phyloP scores from a whole-genome alignment of 37 sponge, comb jelly and placozoan genomes.

The Geodia barretti region DNA sequence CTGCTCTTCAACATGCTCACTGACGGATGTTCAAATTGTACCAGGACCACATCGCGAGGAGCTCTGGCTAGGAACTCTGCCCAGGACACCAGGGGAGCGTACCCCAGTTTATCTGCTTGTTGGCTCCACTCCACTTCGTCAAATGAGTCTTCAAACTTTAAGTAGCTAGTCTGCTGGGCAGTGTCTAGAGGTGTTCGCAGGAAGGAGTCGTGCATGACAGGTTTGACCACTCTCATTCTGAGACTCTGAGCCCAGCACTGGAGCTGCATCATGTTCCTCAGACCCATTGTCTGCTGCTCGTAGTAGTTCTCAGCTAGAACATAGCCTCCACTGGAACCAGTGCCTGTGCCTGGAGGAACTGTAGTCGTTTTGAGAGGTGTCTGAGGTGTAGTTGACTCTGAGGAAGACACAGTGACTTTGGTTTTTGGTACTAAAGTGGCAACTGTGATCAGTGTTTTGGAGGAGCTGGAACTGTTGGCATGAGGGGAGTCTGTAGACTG shows the following conservation, averaged over 20 bases:
- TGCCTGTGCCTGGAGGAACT: too few relatives aligned
- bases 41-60: conserved; percentile 30
- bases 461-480: too few relatives aligned
- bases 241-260: conserved; percentile 51
- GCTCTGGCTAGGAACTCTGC: conserved; percentile 12
- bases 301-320: conserved; percentile 33
- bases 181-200: conserved; percentile 20
- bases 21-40: conserved; percentile 13
- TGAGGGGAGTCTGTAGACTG: too few relatives aligned
- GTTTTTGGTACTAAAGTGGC: too few relatives aligned
- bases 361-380: not conserved
- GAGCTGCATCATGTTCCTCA: conserved; percentile 37
- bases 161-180: not conserved
- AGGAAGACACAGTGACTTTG: not conserved
- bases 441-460: too few relatives aligned
- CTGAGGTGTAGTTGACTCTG: not conserved
- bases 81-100: conserved; percentile 26
- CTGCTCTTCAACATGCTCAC: conserved; percentile 15
- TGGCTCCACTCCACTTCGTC: conserved; percentile 27
- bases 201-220: conserved; percentile 16
- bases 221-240: conserved; percentile 29
- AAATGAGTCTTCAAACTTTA: conserved; percentile 40
- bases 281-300: conserved; percentile 41
- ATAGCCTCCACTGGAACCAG: too few relatives aligned
- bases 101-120: not conserved